Evolutionary conservation across 2,888 invertebrate genomes (phyloP).

Genomic region (Archips crataeganus): DNA sequence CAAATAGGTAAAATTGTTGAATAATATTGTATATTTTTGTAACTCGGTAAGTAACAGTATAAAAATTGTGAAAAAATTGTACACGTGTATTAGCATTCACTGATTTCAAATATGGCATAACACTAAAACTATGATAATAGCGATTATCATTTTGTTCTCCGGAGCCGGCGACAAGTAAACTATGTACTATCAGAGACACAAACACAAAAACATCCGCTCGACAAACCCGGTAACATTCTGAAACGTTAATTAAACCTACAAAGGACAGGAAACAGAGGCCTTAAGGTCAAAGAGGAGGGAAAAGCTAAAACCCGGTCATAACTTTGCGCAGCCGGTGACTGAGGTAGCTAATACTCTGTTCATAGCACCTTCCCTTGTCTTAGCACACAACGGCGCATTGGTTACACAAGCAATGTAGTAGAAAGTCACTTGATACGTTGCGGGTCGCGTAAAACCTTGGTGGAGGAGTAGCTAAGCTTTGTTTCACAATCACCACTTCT

Average conservation of each 20-base stretch:
- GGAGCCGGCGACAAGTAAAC: too few relatives aligned
- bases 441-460: not conserved
- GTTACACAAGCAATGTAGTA: not conserved
- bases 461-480: not conserved
- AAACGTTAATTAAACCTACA: conserved; percentile 2
- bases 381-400: not conserved
- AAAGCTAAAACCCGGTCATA: not conserved
- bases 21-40: too few relatives aligned
- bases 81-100: too few relatives aligned
- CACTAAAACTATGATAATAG: too few relatives aligned
- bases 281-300: not conserved
- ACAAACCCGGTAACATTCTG: not conserved
- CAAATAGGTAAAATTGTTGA: too few relatives aligned
- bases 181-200: not conserved
- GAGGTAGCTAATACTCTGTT: too few relatives aligned
- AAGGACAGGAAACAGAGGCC: not conserved
- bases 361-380: not conserved
- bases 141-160: too few relatives aligned
- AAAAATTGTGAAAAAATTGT: too few relatives aligned
- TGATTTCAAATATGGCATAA: too few relatives aligned
- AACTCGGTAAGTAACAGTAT: too few relatives aligned
- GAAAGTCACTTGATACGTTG: not conserved
- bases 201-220: not conserved
- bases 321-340: not conserved
- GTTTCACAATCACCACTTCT: conserved; percentile 10